Percentiles rank a stretch among this genome's conserved stretches.
Conservation (phyloP, 1,140 invertebrate genomes). For the Prorops nasuta region DNA sequence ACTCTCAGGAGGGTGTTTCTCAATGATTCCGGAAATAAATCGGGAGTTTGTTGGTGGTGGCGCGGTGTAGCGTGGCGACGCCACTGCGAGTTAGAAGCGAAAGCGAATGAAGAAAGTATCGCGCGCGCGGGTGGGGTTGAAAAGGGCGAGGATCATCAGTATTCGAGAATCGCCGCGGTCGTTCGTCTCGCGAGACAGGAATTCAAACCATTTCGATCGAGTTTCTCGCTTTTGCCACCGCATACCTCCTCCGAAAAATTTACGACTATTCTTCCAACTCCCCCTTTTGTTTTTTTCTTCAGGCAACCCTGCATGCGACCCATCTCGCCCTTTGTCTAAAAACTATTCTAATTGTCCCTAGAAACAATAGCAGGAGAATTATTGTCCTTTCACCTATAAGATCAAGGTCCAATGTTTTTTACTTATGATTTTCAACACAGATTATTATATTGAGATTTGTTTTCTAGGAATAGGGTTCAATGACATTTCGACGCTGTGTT, state of each 20-base stretch:
- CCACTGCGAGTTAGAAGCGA: constrained; percentile 5
- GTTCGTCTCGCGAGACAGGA: constrained; percentile 46
- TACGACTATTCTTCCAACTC: constrained; percentile 26
- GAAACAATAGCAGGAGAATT: constrained; percentile 30
- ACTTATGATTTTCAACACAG: too few species aligned
- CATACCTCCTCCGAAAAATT: constrained; percentile 37
- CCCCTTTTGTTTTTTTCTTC: not conserved
- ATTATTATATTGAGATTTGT: too few species aligned
- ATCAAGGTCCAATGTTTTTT: constrained; percentile 8
- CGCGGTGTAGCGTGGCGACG: not conserved
- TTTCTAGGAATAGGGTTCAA: too few species aligned
- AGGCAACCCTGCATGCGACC: not conserved
- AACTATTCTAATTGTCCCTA: constrained; percentile 20
- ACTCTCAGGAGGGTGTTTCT: too few species aligned
- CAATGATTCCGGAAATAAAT: too few species aligned
- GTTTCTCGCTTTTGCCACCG: too few species aligned
- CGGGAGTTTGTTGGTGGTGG: too few species aligned
- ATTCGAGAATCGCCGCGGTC: constrained; percentile 47
- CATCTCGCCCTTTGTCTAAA: not conserved
- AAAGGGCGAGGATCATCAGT: constrained; percentile 41
- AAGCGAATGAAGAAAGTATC: too few species aligned
- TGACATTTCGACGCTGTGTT: too few species aligned
- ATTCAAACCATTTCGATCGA: constrained; percentile 51
- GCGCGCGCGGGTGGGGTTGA: constrained; percentile 19
- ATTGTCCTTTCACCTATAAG: constrained; percentile 20